Evolutionary conservation across 2,888 invertebrate species (phyloP).

Genomic region (Cosmorhoe ocellata): DNA sequence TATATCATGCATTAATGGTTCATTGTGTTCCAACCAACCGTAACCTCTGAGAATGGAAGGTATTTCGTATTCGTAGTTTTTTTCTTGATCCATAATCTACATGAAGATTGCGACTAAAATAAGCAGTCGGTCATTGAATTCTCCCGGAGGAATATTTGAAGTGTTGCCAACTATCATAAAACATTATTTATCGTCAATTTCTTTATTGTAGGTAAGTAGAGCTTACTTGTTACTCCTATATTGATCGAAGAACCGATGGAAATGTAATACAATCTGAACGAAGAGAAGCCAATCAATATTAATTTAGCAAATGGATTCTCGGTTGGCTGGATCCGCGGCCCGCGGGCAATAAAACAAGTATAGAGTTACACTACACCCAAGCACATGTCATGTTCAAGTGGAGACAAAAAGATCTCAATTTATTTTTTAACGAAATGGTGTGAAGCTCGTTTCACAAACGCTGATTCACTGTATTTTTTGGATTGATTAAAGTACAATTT

Average conservation of each 20-base stretch:
- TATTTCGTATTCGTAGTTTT: conserved; percentile 8
- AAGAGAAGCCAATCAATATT: conserved; percentile 45
- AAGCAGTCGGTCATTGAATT: conserved; percentile 39
- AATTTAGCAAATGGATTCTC: conserved; percentile 47
- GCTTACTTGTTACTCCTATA: conserved; percentile 20
- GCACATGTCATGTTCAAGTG: conserved; percentile 1
- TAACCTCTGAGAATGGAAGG: conserved; percentile 4
- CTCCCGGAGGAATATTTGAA: conserved; percentile 40
- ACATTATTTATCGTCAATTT: conserved; percentile 33
- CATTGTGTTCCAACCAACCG: conserved; percentile 11
- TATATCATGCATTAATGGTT: background rate
- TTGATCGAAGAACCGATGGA: conserved; percentile 17
- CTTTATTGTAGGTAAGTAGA: conserved; percentile 13
- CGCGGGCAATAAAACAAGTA: conserved; percentile 36
- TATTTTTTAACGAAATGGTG: background rate
- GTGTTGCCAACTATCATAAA: conserved; percentile 43
- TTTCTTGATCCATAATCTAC: conserved; percentile 17
- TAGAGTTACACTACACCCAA: conserved; percentile 32
- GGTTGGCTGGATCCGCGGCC: conserved; percentile 21
- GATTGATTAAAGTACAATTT: too few species aligned
- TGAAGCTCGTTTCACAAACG: too few species aligned
- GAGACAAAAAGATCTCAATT: conserved; percentile 7
- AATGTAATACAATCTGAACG: conserved; percentile 26
- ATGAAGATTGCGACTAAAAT: conserved; percentile 33
- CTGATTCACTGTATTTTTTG: too few species aligned